phyloP scores from a whole-genome alignment of 1,140 invertebrate species.

The Cardiocondyla obscurior region DNA sequence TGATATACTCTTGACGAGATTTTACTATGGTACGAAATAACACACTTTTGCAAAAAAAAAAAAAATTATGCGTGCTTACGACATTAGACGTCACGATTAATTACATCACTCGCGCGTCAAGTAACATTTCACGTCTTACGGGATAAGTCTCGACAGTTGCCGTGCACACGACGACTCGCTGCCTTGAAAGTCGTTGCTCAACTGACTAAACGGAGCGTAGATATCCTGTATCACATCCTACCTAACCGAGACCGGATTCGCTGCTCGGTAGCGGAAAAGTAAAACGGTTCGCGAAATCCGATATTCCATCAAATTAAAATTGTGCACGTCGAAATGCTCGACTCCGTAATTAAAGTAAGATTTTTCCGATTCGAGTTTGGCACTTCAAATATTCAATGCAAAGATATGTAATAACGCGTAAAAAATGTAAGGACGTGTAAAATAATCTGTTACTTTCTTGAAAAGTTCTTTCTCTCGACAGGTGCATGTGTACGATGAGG shows the following conservation, averaged over 20 bases:
- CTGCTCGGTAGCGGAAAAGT: neutral
- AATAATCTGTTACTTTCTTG: too few relatives aligned
- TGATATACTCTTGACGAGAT: neutral
- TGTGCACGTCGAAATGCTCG: neutral
- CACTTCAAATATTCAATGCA: too few relatives aligned
- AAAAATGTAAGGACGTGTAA: neutral
- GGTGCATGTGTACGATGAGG: neutral
- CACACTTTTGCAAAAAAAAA: neutral
- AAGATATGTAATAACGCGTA: neutral
- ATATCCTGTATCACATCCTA: neutral
- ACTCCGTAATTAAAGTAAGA: conserved; percentile 7
- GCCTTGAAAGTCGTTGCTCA: conserved; percentile 19
- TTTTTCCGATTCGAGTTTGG: neutral
- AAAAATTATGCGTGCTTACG: neutral
- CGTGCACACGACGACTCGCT: conserved; percentile 12
- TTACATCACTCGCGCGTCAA: neutral
- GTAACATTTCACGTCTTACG: conserved; percentile 19
- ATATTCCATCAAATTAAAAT: neutral
- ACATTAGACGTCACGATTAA: neutral
- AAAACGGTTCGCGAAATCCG: conserved; percentile 10
- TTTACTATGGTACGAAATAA: neutral
- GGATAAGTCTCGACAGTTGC: neutral
- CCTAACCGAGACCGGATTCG: neutral
- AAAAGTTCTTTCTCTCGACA: neutral
- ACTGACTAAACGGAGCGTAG: conserved; percentile 52